Evolutionary conservation across 2,797 vertebrate genomes (phyloP).

Genomic region (Xerus rutilus): DNA sequence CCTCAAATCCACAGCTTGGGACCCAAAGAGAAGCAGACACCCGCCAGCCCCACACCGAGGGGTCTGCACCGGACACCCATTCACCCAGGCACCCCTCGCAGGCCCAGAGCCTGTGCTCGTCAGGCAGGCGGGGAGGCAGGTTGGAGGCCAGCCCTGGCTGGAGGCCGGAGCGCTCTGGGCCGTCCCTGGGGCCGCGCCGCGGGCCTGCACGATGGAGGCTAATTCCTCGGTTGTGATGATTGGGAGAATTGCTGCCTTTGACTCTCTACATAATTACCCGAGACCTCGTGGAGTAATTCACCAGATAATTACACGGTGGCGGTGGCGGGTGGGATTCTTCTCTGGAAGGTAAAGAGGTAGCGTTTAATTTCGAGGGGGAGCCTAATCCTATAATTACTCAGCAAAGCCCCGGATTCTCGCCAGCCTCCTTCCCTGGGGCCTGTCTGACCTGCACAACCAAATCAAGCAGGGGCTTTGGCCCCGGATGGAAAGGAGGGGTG

Average conservation of each 20-base stretch:
- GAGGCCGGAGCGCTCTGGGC: not conserved
- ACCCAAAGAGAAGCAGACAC: not conserved
- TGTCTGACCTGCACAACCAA: conserved; percentile 48
- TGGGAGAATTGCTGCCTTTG: conserved; percentile 87
- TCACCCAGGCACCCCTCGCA: not conserved
- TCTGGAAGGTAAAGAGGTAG: conserved; percentile 88
- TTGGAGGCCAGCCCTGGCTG: not conserved
- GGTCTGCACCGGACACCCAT: not conserved
- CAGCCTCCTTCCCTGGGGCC: conserved; percentile 35
- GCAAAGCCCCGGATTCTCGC: conserved; percentile 83
- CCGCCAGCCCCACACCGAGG: not conserved
- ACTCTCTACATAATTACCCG: conserved; percentile 86
- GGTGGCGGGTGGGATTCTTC: conserved; percentile 83
- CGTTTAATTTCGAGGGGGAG: conserved; percentile 88
- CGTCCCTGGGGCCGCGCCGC: conserved; percentile 34
- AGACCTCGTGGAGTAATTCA: conserved; percentile 88
- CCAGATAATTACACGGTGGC: conserved; percentile 88
- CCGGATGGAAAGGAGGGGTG: conserved; percentile 1
- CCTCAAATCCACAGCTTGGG: not conserved
- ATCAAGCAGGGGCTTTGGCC: not conserved
- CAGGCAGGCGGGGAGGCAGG: not conserved
- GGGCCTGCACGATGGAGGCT: conserved; percentile 86
- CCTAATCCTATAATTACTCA: conserved; percentile 89
- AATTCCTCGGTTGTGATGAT: conserved; percentile 86
- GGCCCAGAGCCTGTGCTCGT: not conserved